Base-by-base conservation (phyloP, 2,888 invertebrate species). In the Agrochola lota region DNA sequence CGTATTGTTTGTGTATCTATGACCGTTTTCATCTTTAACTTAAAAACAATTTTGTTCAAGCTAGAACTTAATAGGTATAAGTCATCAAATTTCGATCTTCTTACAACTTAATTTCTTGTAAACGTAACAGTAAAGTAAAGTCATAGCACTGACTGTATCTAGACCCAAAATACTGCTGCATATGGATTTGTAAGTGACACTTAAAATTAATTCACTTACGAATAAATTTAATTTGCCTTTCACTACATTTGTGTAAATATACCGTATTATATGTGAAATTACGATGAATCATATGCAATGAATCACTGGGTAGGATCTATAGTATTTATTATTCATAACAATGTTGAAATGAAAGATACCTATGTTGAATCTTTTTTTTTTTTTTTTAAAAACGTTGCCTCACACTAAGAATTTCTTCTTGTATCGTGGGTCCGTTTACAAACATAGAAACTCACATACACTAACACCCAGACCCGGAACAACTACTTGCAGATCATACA, bases 231-330 rank as follows among this genome's bases (percentile, higher is more conserved):
- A 74, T 73, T 83, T 26, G 46, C 69, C 83, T 83, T 83, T 83
- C 80, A 79, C 84, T 63, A 43, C 59, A 72, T 71, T 83, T 70
- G 74, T 66, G 49, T 74, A 62, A 83, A 74, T 71, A 71, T 78
- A 82, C 59, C 52, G 66, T 62, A 49, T 3, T 3, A 2, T 43
- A 43, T 30, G 70, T 57, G 68, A 60, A 71, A 62, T 57, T 23
- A 55, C 3, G 15, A 26, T 78, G 63, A 74, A 69, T 69, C 63
- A 78, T 30, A 8, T n/a, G 8, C 59, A 55, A 52, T 74, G 59
- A 69, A 71, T 78, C 43, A 68, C 30, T 67, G 26, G 1, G n/a
- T n/a, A n/a, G n/a, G 30, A 30, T 30, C 1, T 30, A 30, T 30
- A 30, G 30, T 30, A 30, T 30, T 30, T 30, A 30, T 30, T 30